Evolutionary conservation across 1,140 invertebrate species (phyloP), one percentile per base, ranked within the genome.

Genomic region (Acromyrmex heyeri): DNA sequence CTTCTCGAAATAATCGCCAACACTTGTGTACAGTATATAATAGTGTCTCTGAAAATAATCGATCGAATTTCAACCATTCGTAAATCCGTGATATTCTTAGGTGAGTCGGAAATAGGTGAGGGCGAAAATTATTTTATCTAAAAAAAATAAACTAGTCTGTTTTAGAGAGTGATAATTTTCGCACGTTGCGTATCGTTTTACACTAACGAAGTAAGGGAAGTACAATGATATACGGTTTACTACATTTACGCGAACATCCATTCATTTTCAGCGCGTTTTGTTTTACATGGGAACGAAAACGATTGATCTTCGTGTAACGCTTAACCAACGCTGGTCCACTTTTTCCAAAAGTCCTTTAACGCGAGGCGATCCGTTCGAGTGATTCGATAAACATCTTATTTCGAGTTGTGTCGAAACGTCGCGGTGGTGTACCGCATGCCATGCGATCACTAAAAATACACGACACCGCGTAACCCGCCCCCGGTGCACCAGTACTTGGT

Each of bases 381-480:
- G 69, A 86, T 92, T 92, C 89, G 91, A 93, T 93, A 93, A 93
- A 93, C 92, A 93, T 88, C 93, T 93, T 93, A 93, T 93, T 94
- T 93, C 87, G 91, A 90, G 88, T 90, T 82, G 85, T 92, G 91
- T 91, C 92, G 92, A 93, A 93, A 93, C 89, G 85, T 92, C 78
- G 91, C 91, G 88, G 91, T 92, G 92, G 91, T 93, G 91, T 70
- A 89, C 85, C 88, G 90, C 90, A 90, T 93, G 90, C 90, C 90
- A 88, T 88, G 87, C 86, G 69, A 77, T 81, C 90, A 88, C 91
- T 93, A 93, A 93, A 93, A 93, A 93, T 93, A 93, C 86, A 82
- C 87, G 70, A 88, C 89, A 90, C 85, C 34, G 27, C 88, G 87
- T 73, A 81, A 86, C 67, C 79, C 50, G 27, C 88, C 89, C 76